A percentile compares a stretch with the other conserved stretches of the same genome.
phyloP scores from a whole-genome alignment of 2,113 vertebrate genomes.

The Chloebia gouldiae region DNA sequence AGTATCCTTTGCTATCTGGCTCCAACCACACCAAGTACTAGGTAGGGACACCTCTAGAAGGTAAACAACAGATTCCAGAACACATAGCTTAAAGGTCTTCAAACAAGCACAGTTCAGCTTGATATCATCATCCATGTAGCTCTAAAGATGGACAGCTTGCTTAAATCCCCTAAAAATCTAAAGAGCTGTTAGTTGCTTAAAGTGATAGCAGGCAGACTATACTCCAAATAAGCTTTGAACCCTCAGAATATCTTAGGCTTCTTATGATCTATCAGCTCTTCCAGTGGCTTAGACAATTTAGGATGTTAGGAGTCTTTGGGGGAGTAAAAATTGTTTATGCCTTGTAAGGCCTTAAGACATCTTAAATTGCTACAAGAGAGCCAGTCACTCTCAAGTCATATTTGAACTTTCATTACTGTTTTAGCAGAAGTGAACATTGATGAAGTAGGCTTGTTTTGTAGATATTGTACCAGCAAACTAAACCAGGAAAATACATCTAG shows the following conservation, averaged over 20 bases:
- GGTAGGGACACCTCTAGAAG: neutral
- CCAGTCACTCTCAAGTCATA: neutral
- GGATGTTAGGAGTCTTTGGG: neutral
- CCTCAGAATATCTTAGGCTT: neutral
- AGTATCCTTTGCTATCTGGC: neutral
- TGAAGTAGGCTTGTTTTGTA: neutral
- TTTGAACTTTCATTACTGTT: neutral
- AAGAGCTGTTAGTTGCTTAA: neutral
- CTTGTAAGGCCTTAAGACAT: slow-evolving; percentile 17
- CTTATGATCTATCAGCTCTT: slow-evolving; percentile 12
- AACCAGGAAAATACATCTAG: neutral
- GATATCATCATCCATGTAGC: neutral
- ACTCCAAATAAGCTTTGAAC: slow-evolving; percentile 2
- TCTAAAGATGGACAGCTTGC: neutral
- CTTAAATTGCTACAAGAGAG: neutral
- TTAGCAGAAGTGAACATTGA: neutral
- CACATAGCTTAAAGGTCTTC: neutral
- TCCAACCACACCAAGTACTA: neutral
- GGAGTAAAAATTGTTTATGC: neutral
- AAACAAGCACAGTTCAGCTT: neutral
- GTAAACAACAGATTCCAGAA: neutral
- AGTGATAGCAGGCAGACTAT: neutral
- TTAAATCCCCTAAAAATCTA: neutral
- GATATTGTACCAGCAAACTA: neutral
- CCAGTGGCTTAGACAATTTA: neutral